These are phyloP conservation scores for Drosophila tropicalis DNA, from an alignment of 1,140 invertebrate species.

Conservation along the genomic window DNA sequence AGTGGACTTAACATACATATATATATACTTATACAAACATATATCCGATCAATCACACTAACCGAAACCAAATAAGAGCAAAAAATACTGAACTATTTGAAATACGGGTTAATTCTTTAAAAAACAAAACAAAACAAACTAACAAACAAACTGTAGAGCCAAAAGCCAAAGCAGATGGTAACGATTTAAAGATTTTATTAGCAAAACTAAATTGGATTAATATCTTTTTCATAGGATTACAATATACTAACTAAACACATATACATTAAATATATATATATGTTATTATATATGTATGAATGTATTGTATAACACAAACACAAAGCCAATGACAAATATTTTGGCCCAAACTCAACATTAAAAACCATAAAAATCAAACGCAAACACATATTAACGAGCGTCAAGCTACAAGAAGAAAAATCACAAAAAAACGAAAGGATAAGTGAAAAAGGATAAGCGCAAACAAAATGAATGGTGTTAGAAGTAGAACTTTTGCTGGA, in stretches of 20 bases:
- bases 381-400: conserved; percentile 34
- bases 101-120: conserved; percentile 75
- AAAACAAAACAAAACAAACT: conserved; percentile 8
- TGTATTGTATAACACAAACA: no score
- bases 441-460: background rate
- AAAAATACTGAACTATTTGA: conserved; percentile 58
- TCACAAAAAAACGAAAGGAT: background rate
- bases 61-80: conserved; percentile 19
- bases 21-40: conserved; percentile 7
- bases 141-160: conserved; percentile 13
- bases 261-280: background rate
- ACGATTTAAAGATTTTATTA: conserved; percentile 12
- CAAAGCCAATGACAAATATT: conserved; percentile 28
- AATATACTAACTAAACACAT: conserved; percentile 1
- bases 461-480: background rate
- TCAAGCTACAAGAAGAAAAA: no score
- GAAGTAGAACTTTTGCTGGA: background rate
- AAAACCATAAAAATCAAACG: conserved; percentile 56
- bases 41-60: conserved; percentile 47
- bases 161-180: conserved; percentile 10
- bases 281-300: background rate
- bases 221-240: conserved; percentile 6
- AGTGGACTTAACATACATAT: conserved; percentile 22
- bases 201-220: conserved; percentile 10
- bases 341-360: conserved; percentile 26